These are phyloP conservation scores for Ostrea edulis DNA, from an alignment of 1,140 invertebrate species.

Conservation along the genomic window DNA sequence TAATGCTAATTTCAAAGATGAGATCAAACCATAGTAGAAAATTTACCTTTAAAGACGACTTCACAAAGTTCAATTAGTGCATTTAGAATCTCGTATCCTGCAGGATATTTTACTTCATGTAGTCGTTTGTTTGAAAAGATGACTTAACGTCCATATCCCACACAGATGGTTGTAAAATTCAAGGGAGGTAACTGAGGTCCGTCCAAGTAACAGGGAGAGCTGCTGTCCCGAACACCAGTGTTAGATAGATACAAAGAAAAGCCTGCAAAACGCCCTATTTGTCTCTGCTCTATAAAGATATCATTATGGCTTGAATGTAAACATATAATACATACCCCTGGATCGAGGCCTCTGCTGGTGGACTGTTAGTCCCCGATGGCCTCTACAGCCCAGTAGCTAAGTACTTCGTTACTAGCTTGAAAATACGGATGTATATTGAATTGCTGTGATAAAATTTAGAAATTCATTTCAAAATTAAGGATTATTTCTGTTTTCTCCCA, in stretches of 20 bases:
- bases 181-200: neutral
- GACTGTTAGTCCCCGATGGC: too few species aligned
- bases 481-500: too few species aligned
- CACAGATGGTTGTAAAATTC: neutral
- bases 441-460: too few species aligned
- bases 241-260: neutral
- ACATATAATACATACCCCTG: too few species aligned
- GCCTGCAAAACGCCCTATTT: neutral
- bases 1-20: too few species aligned
- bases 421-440: too few species aligned
- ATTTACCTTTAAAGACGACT: neutral
- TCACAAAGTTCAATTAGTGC: neutral
- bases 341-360: too few species aligned
- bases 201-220: neutral
- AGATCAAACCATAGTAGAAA: too few species aligned
- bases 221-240: neutral
- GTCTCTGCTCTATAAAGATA: neutral
- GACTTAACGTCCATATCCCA: neutral
- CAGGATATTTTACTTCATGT: neutral
- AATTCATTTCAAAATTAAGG: too few species aligned
- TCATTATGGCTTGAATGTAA: too few species aligned
- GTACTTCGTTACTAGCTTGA: too few species aligned
- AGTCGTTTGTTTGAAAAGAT: neutral
- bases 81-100: neutral
- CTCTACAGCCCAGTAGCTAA: too few species aligned